phyloP scores from a whole-genome alignment of 2,113 vertebrate species.

The Lasiurus borealis region DNA sequence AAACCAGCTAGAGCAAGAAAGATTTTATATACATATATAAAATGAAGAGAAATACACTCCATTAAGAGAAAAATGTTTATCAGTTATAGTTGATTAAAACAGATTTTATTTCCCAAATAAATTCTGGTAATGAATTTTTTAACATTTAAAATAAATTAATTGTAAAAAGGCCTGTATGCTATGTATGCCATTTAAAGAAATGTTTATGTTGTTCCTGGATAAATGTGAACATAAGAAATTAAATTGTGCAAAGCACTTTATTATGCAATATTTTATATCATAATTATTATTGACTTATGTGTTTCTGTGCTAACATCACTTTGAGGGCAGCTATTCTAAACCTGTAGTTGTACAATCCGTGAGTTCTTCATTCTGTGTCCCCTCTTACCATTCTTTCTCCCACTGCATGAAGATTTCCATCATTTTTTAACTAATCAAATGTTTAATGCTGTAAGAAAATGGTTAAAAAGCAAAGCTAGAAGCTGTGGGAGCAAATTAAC shows the following conservation, averaged over 20 bases:
- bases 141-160: neutral
- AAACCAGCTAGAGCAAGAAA: too few relatives aligned
- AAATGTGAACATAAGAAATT: neutral
- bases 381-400: neutral
- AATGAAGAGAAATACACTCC: too few relatives aligned
- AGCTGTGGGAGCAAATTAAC: neutral
- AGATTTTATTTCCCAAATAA: neutral
- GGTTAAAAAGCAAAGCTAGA: neutral
- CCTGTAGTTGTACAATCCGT: rapidly evolving
- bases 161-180: neutral
- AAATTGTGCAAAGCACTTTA: neutral
- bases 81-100: neutral
- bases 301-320: neutral
- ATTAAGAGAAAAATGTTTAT: neutral
- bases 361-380: rapidly evolving
- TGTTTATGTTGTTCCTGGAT: neutral
- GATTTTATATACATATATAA: too few relatives aligned
- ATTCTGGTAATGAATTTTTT: neutral
- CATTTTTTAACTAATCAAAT: neutral
- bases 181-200: neutral
- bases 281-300: neutral
- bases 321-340: neutral
- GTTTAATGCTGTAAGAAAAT: neutral
- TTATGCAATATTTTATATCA: neutral
- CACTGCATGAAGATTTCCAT: neutral